These are phyloP conservation scores for Julus scanicus DNA, from an alignment of 2,888 invertebrate species.

Conservation along the genomic window DNA sequence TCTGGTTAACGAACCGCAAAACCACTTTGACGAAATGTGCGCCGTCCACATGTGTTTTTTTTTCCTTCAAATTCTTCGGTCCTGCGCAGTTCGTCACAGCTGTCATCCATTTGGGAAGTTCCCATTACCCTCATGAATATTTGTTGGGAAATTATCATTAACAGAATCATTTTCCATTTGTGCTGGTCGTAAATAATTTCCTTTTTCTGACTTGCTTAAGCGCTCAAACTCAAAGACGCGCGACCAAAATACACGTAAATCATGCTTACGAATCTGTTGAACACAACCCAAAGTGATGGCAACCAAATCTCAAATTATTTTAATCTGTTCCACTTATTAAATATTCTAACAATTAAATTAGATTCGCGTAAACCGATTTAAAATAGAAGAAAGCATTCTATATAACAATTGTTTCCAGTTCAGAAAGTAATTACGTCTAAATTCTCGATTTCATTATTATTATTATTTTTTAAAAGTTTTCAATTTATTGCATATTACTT, in stretches of 20 bases:
- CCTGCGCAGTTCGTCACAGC: background rate
- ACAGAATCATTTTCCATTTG: slow-evolving; percentile 42
- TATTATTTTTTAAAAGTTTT: no score
- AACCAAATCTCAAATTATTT: background rate
- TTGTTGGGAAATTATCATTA: slow-evolving; percentile 29
- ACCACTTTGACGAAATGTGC: slow-evolving; percentile 24
- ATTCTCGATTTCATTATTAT: no score
- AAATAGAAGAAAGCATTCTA: background rate
- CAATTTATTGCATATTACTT: no score
- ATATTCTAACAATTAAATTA: background rate
- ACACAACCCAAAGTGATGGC: background rate
- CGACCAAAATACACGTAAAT: background rate
- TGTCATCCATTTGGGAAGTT: slow-evolving; percentile 39
- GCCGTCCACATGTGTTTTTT: background rate
- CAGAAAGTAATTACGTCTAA: no score
- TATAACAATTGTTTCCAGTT: no score
- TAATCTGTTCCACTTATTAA: slow-evolving; percentile 30
- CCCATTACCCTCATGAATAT: slow-evolving; percentile 32
- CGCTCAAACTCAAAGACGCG: background rate
- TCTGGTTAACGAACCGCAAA: slow-evolving; percentile 39
- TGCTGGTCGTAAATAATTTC: slow-evolving; percentile 31
- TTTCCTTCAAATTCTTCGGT: background rate
- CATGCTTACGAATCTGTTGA: background rate
- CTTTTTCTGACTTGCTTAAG: background rate
- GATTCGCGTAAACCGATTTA: background rate